Base-by-base conservation (phyloP, 2,113 vertebrate species). In the Sterrhoptilus dennistouni region DNA sequence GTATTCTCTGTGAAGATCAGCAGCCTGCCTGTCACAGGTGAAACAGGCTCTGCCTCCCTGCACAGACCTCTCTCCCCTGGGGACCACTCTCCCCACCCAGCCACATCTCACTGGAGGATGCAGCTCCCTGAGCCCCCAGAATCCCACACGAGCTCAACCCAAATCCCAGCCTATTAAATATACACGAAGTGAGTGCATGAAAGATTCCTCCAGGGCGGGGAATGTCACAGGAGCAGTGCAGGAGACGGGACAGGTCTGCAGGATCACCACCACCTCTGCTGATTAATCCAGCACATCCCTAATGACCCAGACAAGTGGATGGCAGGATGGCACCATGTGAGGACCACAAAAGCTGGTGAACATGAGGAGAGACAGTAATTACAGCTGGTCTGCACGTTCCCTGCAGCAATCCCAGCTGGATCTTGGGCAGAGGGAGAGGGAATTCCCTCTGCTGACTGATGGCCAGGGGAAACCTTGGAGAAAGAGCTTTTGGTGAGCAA, bases 401-500 rank as follows among this genome's bases (percentile, higher is more conserved):
- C 65, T 28, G 22, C 45, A 49, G 79, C n/a, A 9, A 86, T 54
- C 77, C 38, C 52, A 22, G 74, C 92, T 64, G 85, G 45, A 66
- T 71, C 53, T 52, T 2, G 11, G 78, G 69, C 42, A 82, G 71
- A 90, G 61, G 29, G 24, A 52, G 53, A 86, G 93, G 94, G 92
- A 91, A 96, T 95, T 90, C 96, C 93, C 75, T 60, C 75, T 75
- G 61, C 64, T 84, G 72, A 83, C 76, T 60, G 77, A 69, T 66
- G 77, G 87, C 79, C 79, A 88, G 79, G 49, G 90, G 64, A 89
- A 94, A 33, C 75, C 91, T 95, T 14, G 0, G 59, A 78, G 57
- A 56, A 76, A 83, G 40, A 93, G 78, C 70, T 49, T 61, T 53
- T 77, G 54, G 76, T 7, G 69, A 72, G 35, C 68, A 40, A 89